Percentiles rank a stretch among this genome's conserved stretches.
phyloP scores from a whole-genome alignment of 1,140 invertebrate species.

The Musca domestica region DNA sequence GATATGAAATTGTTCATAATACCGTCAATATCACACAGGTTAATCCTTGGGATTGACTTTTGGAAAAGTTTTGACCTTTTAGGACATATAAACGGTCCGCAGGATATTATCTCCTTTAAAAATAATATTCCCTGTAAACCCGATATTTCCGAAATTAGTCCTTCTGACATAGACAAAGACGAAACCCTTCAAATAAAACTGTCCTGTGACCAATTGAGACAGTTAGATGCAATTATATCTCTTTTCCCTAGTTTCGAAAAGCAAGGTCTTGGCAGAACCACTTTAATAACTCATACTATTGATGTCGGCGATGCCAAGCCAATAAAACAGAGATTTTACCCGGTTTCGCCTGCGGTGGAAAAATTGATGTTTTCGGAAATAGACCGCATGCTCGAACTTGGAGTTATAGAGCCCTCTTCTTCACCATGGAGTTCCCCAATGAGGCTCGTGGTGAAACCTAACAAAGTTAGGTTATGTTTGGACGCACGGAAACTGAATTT shows the following conservation, averaged over 20 bases:
- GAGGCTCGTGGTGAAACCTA: conserved; percentile 8
- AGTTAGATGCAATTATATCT: no score
- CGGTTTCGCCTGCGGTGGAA: conserved; percentile 27
- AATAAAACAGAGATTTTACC: conserved; percentile 27
- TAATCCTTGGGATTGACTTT: no score
- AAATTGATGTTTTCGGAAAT: conserved; percentile 9
- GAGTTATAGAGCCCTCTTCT: conserved; percentile 31
- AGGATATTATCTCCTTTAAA: no score
- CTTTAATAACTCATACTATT: not conserved
- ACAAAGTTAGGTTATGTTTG: conserved; percentile 40
- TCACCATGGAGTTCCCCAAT: conserved; percentile 40
- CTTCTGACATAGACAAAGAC: no score
- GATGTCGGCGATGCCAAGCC: not conserved
- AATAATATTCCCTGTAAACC: no score
- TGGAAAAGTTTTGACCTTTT: no score
- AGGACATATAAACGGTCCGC: no score
- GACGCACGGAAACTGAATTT: conserved; percentile 47
- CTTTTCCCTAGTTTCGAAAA: conserved; percentile 2
- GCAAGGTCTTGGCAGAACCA: conserved; percentile 14
- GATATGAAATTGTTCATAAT: no score
- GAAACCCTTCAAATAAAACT: no score
- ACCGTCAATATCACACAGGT: no score
- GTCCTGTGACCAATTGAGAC: no score
- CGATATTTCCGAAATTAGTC: no score
- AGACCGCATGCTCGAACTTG: conserved; percentile 25